Evolutionary conservation across 1,140 invertebrate genomes (phyloP).

Genomic region (Temnothorax longispinosus): DNA sequence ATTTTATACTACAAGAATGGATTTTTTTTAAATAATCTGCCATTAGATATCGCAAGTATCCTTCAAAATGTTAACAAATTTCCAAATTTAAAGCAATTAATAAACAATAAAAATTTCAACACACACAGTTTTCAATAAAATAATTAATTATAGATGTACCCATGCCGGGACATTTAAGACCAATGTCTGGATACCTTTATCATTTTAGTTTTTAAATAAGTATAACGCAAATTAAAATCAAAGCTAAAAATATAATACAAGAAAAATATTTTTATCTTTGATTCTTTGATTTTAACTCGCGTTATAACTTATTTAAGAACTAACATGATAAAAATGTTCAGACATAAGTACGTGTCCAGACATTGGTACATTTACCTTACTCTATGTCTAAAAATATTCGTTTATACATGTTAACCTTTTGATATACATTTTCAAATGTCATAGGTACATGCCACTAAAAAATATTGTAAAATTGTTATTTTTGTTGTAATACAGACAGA

Average conservation of each 20-base stretch:
- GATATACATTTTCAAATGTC: not conserved
- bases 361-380: too few relatives aligned
- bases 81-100: not conserved
- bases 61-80: not conserved
- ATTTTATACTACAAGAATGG: not conserved
- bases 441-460: not conserved
- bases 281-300: too few relatives aligned
- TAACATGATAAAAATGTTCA: too few relatives aligned
- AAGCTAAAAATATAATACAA: too few relatives aligned
- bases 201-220: too few relatives aligned
- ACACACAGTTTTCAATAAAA: not conserved
- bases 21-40: not conserved
- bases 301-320: too few relatives aligned
- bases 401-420: not conserved
- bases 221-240: too few relatives aligned
- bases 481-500: not conserved
- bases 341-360: too few relatives aligned
- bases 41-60: not conserved
- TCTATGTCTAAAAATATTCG: not conserved
- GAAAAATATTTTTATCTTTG: too few relatives aligned
- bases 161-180: too few relatives aligned
- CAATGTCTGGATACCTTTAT: too few relatives aligned
- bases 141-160: not conserved
- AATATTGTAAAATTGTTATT: slow-evolving; percentile 3
- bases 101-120: not conserved